A percentile compares a stretch with the other conserved stretches of the same genome.
phyloP scores from a whole-genome alignment of 1,140 invertebrate species.

The Aphelenchoides fujianensis region DNA sequence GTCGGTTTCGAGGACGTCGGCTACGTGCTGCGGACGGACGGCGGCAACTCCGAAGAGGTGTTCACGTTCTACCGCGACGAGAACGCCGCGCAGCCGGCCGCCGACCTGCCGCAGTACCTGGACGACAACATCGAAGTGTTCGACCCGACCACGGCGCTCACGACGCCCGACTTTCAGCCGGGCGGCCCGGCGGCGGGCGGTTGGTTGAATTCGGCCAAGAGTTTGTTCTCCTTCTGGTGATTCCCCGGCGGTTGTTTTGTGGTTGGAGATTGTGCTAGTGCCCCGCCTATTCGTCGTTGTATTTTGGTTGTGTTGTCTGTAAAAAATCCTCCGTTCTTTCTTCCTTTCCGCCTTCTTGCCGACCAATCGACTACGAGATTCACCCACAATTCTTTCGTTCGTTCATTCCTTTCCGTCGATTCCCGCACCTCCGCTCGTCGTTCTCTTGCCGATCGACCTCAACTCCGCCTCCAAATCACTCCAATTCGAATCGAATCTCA shows the following conservation, averaged over 20 bases:
- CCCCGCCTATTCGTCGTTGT: too few species aligned
- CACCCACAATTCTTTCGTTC: too few species aligned
- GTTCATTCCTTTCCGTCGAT: too few species aligned
- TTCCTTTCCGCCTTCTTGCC: too few species aligned
- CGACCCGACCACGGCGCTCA: slow-evolving; percentile 2
- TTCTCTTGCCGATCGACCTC: too few species aligned
- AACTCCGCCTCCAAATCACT: too few species aligned
- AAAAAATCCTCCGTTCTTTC: too few species aligned
- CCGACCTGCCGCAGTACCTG: slow-evolving; percentile 5
- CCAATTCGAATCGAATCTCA: too few species aligned
- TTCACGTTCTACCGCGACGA: slow-evolving; percentile 7
- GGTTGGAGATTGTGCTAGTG: too few species aligned
- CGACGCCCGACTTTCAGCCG: background rate
- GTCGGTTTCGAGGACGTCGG: background rate
- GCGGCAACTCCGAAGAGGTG: background rate
- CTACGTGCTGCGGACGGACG: background rate
- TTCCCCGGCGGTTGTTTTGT: background rate
- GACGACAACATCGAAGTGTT: slow-evolving; percentile 16
- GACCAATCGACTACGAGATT: too few species aligned
- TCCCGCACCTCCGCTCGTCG: too few species aligned
- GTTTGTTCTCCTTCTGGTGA: background rate
- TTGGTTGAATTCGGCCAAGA: background rate
- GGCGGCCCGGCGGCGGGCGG: background rate
- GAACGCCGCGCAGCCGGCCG: background rate
- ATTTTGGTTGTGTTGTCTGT: too few species aligned